These are phyloP conservation scores for Pyrrhia umbra DNA, from an alignment of 2,888 invertebrate genomes.

Conservation along the genomic window DNA sequence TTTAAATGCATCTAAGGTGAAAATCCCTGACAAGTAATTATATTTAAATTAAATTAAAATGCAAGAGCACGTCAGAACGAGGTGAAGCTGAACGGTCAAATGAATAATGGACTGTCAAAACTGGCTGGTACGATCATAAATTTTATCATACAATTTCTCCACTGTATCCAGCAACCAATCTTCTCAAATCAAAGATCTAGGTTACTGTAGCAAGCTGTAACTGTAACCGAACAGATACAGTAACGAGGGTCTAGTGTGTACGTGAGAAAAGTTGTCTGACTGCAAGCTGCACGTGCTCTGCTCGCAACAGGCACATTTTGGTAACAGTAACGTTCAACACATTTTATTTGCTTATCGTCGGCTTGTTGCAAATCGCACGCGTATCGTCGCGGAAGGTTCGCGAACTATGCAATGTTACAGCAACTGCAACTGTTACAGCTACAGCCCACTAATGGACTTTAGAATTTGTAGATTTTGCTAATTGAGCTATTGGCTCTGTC, in stretches of 20 bases:
- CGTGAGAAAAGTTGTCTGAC: background rate
- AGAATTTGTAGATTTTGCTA: slow-evolving; percentile 29
- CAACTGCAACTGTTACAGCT: too few relatives aligned
- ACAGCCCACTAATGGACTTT: background rate
- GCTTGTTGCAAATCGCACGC: too few relatives aligned
- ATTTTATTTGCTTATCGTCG: too few relatives aligned
- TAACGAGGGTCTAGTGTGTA: background rate
- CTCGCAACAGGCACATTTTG: too few relatives aligned
- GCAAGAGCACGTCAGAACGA: background rate
- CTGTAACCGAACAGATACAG: background rate
- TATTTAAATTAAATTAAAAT: background rate
- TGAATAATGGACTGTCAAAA: slow-evolving; percentile 12
- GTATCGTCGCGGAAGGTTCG: too few relatives aligned
- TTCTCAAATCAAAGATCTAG: slow-evolving; percentile 5
- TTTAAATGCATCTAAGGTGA: too few relatives aligned
- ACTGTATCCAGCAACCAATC: slow-evolving; percentile 5
- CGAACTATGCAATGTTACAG: too few relatives aligned
- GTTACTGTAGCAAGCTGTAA: slow-evolving; percentile 6
- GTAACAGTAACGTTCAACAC: too few relatives aligned
- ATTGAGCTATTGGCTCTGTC: slow-evolving; percentile 29
- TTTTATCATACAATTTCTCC: slow-evolving; percentile 1
- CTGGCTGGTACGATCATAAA: slow-evolving; percentile 1
- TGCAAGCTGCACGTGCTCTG: background rate
- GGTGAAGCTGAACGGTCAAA: background rate
- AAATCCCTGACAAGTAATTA: background rate